Evolutionary conservation across 2,888 invertebrate species (phyloP).

Genomic region (Tromatobia lineatoria): DNA sequence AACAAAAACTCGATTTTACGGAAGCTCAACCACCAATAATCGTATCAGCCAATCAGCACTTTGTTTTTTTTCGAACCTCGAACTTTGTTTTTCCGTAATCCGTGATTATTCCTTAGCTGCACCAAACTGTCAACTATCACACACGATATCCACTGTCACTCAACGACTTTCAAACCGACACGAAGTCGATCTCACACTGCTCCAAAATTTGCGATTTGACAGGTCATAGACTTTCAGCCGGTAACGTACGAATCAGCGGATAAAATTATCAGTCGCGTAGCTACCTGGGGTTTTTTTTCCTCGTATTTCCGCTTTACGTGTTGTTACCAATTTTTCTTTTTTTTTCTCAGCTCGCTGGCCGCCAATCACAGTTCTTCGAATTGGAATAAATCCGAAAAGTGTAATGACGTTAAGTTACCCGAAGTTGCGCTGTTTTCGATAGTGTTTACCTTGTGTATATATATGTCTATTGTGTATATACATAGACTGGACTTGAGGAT

Average conservation of each 20-base stretch:
- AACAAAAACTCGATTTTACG: background rate
- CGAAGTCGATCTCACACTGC: background rate
- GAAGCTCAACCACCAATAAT: background rate
- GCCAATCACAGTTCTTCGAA: background rate
- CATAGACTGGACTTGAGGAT: background rate
- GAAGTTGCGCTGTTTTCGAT: background rate
- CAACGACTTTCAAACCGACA: background rate
- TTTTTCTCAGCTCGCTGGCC: background rate
- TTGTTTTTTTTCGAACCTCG: background rate
- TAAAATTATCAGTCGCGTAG: constrained; percentile 14
- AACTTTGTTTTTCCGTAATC: background rate
- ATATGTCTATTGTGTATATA: background rate
- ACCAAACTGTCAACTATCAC: constrained; percentile 58
- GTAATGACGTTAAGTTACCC: background rate
- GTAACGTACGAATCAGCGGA: constrained; percentile 1
- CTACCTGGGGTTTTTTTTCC: background rate
- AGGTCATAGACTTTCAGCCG: constrained; percentile 20
- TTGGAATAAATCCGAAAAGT: background rate
- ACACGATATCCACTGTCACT: constrained; percentile 50
- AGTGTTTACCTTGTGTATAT: constrained; percentile 4
- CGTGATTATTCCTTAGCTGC: constrained; percentile 9
- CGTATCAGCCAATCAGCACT: background rate
- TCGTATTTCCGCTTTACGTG: background rate
- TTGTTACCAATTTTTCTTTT: background rate
- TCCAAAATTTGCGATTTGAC: constrained; percentile 29